These are phyloP conservation scores for Philaenus spumarius DNA, from an alignment of 1,140 invertebrate genomes.

Conservation along the genomic window DNA sequence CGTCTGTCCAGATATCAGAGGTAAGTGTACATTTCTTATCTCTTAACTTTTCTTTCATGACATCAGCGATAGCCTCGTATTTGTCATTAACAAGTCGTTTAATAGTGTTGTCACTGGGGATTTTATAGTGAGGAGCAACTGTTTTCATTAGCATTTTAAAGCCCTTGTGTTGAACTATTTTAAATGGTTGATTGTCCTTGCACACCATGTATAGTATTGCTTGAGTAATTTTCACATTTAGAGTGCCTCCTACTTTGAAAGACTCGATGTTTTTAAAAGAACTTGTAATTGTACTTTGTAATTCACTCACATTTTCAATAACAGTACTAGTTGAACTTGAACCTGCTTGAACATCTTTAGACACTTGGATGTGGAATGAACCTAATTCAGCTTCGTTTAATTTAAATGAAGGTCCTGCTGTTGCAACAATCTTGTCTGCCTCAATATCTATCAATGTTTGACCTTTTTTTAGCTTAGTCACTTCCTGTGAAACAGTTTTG, in stretches of 20 bases:
- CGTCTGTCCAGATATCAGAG: constrained; percentile 33
- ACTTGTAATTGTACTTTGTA: constrained; percentile 3
- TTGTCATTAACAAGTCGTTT: constrained; percentile 32
- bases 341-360: too few species aligned
- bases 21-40: constrained; percentile 28
- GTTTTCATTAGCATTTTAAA: constrained; percentile 37
- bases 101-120: constrained; percentile 33
- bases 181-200: constrained; percentile 37
- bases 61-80: constrained; percentile 32
- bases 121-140: constrained; percentile 35
- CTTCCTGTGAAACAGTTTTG: too few species aligned
- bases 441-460: too few species aligned
- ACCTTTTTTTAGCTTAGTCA: too few species aligned
- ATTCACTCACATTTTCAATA: too few species aligned
- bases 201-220: constrained; percentile 34
- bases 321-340: too few species aligned
- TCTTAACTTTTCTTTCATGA: constrained; percentile 27
- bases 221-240: constrained; percentile 20
- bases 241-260: constrained; percentile 13
- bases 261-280: constrained; percentile 11
- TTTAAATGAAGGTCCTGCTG: too few species aligned
- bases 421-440: too few species aligned
- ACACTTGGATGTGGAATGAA: too few species aligned
- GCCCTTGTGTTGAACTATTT: constrained; percentile 37
- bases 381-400: too few species aligned